Base-by-base conservation (phyloP, 2,797 vertebrate species). In the Acanthurus leucopareius region DNA sequence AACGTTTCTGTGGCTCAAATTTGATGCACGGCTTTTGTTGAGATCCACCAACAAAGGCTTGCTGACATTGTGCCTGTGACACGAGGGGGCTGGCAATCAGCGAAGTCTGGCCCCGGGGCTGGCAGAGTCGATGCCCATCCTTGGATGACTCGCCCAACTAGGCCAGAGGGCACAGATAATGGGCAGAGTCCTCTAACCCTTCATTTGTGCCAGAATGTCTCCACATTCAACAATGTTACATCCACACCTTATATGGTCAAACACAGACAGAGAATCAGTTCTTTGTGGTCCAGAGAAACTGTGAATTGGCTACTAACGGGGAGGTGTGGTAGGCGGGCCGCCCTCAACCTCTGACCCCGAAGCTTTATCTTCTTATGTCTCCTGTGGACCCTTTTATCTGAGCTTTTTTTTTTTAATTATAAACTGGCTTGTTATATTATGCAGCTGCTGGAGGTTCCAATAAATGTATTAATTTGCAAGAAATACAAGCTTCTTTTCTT, bases 161-260 rank as follows among this genome's bases (percentile, higher is more conserved):
- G 91, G 91, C 91, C 92, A 92, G 87, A 92, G 91, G 91, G 87
- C 90, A 88, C 79, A 75, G 61, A 91, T 86, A 91, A 86, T 89
- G 91, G 92, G 93, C 91, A 90, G 80, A 90, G 84, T 77, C 86
- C 87, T 89, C 89, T 84, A 79, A 92, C 88, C 88, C 86, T 87
- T 68, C 53, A 20, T 78, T 75, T 73, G 86, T 92, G 93, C 93
- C 92, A 93, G 90, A 84, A 87, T 77, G 82, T 89, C 82, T 86
- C 82, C 73, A 64, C 71, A 69, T 75, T 90, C 84, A 69, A 73
- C 86, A 78, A 73, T 69, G 79, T 76, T 64, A 66, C 59, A 68
- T 75, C 82, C 76, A 10, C 82, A 71, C 82, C 89, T 87, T 80
- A 86, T 83, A 81, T 70, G 86, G 91, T 71, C 87, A 82, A 69